Evolutionary conservation across 1,140 invertebrate genomes (phyloP), one percentile per base, ranked within the genome.

Genomic region (Contarinia nasturtii): DNA sequence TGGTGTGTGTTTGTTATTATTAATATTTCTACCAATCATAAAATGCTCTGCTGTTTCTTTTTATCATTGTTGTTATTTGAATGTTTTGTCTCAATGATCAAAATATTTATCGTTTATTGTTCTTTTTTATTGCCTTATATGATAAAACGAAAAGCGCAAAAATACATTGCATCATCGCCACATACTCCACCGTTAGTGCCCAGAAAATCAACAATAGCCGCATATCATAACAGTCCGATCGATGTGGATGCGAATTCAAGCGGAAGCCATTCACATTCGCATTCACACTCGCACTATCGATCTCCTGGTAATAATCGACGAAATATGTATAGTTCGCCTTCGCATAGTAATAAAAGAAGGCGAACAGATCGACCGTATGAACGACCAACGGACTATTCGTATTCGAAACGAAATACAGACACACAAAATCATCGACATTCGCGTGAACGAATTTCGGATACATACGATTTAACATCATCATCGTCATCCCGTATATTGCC

Each of bases 121-220:
- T 20, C 14, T 17, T 45, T 7, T 18, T 33, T 33, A 19, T 15
- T n/a, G n/a, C n/a, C n/a, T n/a, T n/a, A n/a, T n/a, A n/a, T n/a
- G n/a, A n/a, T n/a, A n/a, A n/a, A n/a, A n/a, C n/a, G n/a, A n/a
- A n/a, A 14, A 33, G 22, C 27, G 27, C 27, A 27, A 27, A 27
- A 27, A 27, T 27, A 27, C 10, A 27, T 27, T 27, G 27, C 27
- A 27, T 27, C 27, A 27, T 60, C 61, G n/a, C 59, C 59, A 18
- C 57, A 57, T 15, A 62, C 61, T 21, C 61, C 61, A 10, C 61
- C 61, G 22, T 53, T 57, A 34, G 45, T 42, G 22, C n/a, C 33
- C 18, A 50, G 37, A 33, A 22, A 47, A 21, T 27, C 33, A 34
- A 41, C 14, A 43, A 10, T 27, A 27, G 27, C 27, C 10, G 27